Evolutionary conservation across 2,113 vertebrate genomes (phyloP).

Genomic region (Neolamprologus kungweensis): DNA sequence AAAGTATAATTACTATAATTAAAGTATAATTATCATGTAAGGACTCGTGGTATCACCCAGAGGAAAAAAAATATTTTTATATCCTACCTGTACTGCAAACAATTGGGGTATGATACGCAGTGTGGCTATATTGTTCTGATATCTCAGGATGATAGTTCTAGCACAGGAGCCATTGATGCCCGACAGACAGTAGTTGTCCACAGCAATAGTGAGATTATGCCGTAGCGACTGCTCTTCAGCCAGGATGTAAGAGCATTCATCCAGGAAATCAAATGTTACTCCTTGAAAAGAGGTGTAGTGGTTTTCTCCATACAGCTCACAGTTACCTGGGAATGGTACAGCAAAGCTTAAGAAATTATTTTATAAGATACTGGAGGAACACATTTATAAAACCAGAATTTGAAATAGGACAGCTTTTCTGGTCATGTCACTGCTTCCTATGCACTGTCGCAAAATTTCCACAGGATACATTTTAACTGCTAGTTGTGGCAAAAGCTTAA

Average conservation of each 20-base stretch:
- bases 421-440: not conserved
- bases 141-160: conserved; percentile 58
- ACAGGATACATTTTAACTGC: too few relatives aligned
- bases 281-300: conserved; percentile 69
- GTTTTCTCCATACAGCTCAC: conserved; percentile 69
- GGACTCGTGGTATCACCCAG: not conserved
- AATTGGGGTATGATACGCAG: conserved; percentile 4
- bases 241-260: conserved; percentile 64
- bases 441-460: not conserved
- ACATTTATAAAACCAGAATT: not conserved
- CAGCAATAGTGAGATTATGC: conserved; percentile 51
- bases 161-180: conserved; percentile 34
- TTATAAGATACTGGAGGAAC: not conserved
- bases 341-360: not conserved
- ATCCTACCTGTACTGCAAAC: conserved; percentile 32
- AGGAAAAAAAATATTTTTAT: not conserved
- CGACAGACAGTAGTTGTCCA: conserved; percentile 55
- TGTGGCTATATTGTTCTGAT: conserved; percentile 36
- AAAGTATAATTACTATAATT: not conserved
- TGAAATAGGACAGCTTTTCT: not conserved
- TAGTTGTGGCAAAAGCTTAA: too few relatives aligned
- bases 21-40: not conserved
- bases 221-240: conserved; percentile 52
- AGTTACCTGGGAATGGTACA: conserved; percentile 48
- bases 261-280: conserved; percentile 39